Evolutionary conservation across 2,888 invertebrate genomes (phyloP), one percentile per base, ranked within the genome.

Genomic region (Acronicta alni): DNA sequence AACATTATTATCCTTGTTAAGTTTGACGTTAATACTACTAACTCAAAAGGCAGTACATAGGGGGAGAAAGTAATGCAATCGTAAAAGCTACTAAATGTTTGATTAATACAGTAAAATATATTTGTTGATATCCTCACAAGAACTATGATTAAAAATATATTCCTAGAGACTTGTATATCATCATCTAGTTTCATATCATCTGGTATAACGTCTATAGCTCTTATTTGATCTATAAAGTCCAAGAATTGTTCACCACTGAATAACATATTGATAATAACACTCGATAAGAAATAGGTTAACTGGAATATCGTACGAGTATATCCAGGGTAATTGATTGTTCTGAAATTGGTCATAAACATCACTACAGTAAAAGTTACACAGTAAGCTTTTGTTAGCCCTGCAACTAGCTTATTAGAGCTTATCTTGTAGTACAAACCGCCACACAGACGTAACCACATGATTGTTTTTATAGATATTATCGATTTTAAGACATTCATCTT

Each of bases 1-100:
- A 48, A 48, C 48, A 39, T 48, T 10, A 48, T 48, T 7, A 48
- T 23, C 16, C 23, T 39, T 26, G 48, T 23, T 1, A 48, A 39
- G 16, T 39, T 38, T 6, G 48, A 20, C 5, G 14, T 18, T 5
- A 18, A 10, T 18, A 10, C 2, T 18, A 12, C 1, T 5, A 41
- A 41, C 10, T 9, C 18, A 0, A 41, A 41, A 18, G 14, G 12
- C 12, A 32, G 32, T 4, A 17, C 0, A 17, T 3, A 41, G 0
- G 18, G 10, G 0, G 3, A 0, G 12, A 5, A 41, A 18, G 3
- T 10, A 14, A 41, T 14, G 10, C 12, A 18, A 10, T 4, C 17
- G 6, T 14, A 18, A 18, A 18, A 32, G 14, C 14, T 41, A 18
- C n/a, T 3, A 37, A 37, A 15, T 14, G 14, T 32, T 32, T 32